A percentile compares a stretch with the other conserved stretches of the same genome.
These are phyloP conservation scores for Druon quercuslanigerum DNA, from an alignment of 1,140 invertebrate genomes.

Conservation along the genomic window DNA sequence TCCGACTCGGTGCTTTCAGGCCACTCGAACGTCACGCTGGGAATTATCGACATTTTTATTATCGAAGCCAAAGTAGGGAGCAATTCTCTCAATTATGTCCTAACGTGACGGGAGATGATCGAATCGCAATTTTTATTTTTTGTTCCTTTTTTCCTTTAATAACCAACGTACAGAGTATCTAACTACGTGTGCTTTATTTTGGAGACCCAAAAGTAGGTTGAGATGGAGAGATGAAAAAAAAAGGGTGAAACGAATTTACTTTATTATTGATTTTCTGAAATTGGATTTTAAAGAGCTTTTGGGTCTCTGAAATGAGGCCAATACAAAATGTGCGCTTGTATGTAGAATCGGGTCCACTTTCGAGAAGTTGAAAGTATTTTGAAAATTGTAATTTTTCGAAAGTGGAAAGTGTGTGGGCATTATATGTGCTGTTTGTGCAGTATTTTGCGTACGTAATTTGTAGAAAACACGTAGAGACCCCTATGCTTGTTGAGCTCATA, in stretches of 20 bases:
- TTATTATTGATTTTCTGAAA: not conserved
- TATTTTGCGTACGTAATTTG: conserved; percentile 25
- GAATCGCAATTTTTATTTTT: not conserved
- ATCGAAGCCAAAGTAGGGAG: conserved; percentile 28
- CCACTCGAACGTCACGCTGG: conserved; percentile 26
- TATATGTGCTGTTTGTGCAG: conserved; percentile 27
- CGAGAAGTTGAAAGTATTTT: not conserved
- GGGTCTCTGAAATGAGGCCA: not conserved
- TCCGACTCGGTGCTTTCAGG: conserved; percentile 40
- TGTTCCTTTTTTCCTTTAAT: not conserved
- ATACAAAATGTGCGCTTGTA: conserved; percentile 29
- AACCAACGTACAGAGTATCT: conserved; percentile 9
- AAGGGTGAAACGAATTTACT: not conserved
- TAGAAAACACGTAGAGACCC: conserved; percentile 21
- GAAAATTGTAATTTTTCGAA: not conserved
- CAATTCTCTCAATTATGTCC: conserved; percentile 3
- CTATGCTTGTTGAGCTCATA: conserved; percentile 17
- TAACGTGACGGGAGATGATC: not conserved
- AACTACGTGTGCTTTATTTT: not conserved
- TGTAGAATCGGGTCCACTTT: not conserved
- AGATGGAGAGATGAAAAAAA: too few relatives aligned
- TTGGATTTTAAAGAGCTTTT: not conserved
- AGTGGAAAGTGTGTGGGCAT: conserved; percentile 3
- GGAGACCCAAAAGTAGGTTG: not conserved
- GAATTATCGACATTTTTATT: conserved; percentile 32